phyloP scores from a whole-genome alignment of 2,113 vertebrate species.

The Oryctolagus cuniculus region mOryCun1.1 NC_091438.1:154633501-154634000 shows the following conservation, averaged over 20 bases:
- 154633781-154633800: background rate
- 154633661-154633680: no score
- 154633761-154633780: background rate
- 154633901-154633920: slow-evolving; percentile 69
- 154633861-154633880: slow-evolving; percentile 81
- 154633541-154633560: no score
- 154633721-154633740: background rate
- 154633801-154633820: background rate
- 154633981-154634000: rapidly evolving
- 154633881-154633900: slow-evolving; percentile 61
- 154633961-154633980: background rate
- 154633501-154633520: no score
- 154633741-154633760: background rate
- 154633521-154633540: no score
- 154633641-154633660: no score
- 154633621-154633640: no score
- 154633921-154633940: background rate
- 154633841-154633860: slow-evolving; percentile 78
- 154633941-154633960: slow-evolving; percentile 21
- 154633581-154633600: no score
- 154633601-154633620: no score
- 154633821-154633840: slow-evolving; percentile 81
- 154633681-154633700: no score
- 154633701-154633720: background rate
- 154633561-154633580: no score